Evolutionary conservation across 2,113 vertebrate species (phyloP).

Genomic region (Saccopteryx leptura): DNA sequence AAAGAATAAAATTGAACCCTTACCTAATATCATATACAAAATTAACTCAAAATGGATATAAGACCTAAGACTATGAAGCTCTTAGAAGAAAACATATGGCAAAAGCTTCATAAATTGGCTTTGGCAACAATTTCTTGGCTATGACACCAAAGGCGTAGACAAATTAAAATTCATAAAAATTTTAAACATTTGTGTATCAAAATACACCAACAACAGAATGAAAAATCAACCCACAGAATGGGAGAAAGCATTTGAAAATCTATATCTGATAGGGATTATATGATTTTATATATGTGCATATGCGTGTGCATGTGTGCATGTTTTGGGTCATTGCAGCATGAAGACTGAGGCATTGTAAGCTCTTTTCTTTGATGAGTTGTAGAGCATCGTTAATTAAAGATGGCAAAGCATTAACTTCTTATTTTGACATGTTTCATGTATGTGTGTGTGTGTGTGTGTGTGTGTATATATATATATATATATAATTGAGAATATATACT

Average conservation of each 20-base stretch:
- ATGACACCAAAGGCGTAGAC: neutral
- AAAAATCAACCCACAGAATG: neutral
- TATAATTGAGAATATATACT: neutral
- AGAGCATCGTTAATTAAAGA: constrained; percentile 30
- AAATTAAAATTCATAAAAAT: neutral
- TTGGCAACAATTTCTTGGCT: neutral
- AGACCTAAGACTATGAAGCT: neutral
- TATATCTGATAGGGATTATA: neutral
- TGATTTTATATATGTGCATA: neutral
- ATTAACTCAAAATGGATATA: neutral
- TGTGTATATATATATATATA: neutral
- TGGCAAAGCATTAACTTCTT: constrained; percentile 9
- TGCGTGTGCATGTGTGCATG: too few species aligned
- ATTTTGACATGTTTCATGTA: constrained; percentile 42
- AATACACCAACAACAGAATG: neutral
- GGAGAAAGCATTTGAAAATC: neutral
- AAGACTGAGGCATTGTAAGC: neutral
- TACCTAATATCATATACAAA: neutral
- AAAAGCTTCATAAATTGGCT: neutral
- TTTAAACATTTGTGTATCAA: neutral
- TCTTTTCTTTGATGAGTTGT: neutral
- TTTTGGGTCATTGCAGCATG: constrained; percentile 1
- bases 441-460: too few species aligned
- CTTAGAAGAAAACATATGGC: neutral
- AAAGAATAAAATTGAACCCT: neutral